Evolutionary conservation across 2,888 invertebrate genomes (phyloP), one percentile per base, ranked within the genome.

Genomic region (Heliconius ismenius): DNA sequence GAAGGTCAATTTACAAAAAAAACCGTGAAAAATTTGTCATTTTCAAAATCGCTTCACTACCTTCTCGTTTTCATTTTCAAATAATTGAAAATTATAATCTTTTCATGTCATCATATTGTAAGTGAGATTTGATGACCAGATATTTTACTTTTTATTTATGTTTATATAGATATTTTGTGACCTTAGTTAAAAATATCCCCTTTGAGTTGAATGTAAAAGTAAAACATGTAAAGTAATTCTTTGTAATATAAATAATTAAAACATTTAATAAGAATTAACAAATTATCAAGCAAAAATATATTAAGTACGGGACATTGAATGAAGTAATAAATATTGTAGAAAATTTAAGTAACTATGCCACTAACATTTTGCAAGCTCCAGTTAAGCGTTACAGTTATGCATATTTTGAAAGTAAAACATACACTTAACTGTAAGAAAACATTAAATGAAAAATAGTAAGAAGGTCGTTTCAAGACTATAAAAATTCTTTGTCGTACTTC

Each of bases 401-500:
- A 69, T 64, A 49, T 67, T 67, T 76, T 63, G 39, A 76, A 73
- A 67, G 67, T 76, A 73, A 73, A 76, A 60, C 36, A 43, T 28
- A 69, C 36, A 39, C 15, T 4, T 67, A 60, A 67, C 64, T 24
- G 58, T 21, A 54, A 36, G 67, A 62, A 72, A 74, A 75, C 28
- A 39, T 54, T 28, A 36, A 67, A 60, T 63, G 70, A 76, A 76
- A 74, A 79, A 76, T 54, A 77, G 76, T 73, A 36, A 74, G 67
- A 79, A 77, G 75, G 75, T 65, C 43, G 64, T 26, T 54, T n/a
- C 36, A n/a, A n/a, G 65, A 72, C 58, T 68, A 77, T 78, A 72
- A 64, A 78, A 78, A 76, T 76, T 76, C 70, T 75, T 77, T 75
- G 75, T 72, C 65, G 75, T 78, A 75, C 73, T 75, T 75, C 68